These are phyloP conservation scores for Sinotaia quadrata DNA, from an alignment of 2,888 invertebrate species.

Conservation along the genomic window DNA sequence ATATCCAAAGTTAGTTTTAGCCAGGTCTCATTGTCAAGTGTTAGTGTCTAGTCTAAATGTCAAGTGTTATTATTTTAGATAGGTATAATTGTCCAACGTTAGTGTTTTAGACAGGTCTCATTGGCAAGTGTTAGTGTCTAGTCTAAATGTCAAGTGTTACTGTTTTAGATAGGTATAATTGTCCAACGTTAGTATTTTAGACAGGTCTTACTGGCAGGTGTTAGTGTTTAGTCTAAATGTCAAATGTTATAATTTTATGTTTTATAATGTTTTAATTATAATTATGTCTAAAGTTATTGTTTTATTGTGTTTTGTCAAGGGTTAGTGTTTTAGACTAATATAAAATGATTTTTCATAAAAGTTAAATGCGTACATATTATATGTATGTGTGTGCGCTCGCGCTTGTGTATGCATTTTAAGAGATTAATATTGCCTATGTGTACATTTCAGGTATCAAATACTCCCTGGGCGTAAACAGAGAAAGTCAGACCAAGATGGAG, in stretches of 20 bases:
- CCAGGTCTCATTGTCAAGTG: not conserved
- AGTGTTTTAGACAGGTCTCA: no score
- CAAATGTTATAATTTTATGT: not conserved
- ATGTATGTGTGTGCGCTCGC: not conserved
- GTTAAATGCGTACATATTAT: no score
- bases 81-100: no score
- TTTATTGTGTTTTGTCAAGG: no score
- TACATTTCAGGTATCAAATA: not conserved
- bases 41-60: not conserved
- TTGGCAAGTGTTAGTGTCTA: not conserved
- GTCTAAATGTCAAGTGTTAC: not conserved
- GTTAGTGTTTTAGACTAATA: no score
- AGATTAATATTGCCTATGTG: not conserved
- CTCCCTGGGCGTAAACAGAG: not conserved
- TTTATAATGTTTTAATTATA: no score
- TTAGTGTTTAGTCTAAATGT: not conserved
- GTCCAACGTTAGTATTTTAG: no score
- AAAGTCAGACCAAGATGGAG: not conserved
- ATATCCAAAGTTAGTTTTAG: no score
- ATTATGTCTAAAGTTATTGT: no score
- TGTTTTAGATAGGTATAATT: not conserved
- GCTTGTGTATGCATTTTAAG: not conserved
- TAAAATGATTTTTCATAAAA: no score
- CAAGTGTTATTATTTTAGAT: not conserved
- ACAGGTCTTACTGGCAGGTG: not conserved